Evolutionary conservation across 2,113 vertebrate species (phyloP).

Genomic region (Cochlearius cochlearius): DNA sequence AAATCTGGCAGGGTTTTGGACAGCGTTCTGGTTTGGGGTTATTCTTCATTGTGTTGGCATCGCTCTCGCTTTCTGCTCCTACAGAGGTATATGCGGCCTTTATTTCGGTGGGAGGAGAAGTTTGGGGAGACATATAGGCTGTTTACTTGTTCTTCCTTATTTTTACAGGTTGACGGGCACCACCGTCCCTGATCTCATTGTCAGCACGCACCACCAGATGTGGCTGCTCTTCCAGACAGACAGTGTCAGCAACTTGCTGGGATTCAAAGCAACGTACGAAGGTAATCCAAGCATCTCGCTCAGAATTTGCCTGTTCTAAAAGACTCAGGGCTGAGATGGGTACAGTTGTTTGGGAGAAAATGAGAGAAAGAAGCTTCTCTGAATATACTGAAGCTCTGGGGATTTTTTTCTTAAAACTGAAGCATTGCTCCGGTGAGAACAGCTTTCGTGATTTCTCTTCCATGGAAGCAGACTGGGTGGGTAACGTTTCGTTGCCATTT

Average conservation of each 20-base stretch:
- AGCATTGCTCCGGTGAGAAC: neutral
- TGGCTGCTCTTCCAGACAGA: conserved; percentile 99
- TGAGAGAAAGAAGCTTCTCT: neutral
- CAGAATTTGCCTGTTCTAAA: neutral
- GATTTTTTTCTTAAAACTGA: neutral
- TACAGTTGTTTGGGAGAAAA: neutral
- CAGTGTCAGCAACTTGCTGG: conserved; percentile 90
- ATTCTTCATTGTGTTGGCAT: neutral
- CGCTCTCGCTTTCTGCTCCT: neutral
- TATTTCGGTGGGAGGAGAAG: neutral
- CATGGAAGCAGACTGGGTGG: neutral
- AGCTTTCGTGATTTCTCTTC: neutral
- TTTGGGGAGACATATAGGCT: neutral
- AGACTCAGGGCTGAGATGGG: neutral
- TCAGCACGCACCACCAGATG: conserved; percentile 98
- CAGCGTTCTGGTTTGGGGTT: neutral
- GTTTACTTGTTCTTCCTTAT: neutral
- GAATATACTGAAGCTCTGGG: neutral
- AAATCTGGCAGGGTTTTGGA: neutral
- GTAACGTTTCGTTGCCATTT: neutral
- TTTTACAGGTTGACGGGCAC: conserved; percentile 88
- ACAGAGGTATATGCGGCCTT: rapidly evolving
- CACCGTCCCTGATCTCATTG: conserved; percentile 92
- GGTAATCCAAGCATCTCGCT: conserved; percentile 69
- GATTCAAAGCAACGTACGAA: conserved; percentile 96